These are phyloP conservation scores for Lycopodina hypogea DNA, from an alignment of 37 sponge, comb jelly and placozoan species.

Conservation along the genomic window DNA sequence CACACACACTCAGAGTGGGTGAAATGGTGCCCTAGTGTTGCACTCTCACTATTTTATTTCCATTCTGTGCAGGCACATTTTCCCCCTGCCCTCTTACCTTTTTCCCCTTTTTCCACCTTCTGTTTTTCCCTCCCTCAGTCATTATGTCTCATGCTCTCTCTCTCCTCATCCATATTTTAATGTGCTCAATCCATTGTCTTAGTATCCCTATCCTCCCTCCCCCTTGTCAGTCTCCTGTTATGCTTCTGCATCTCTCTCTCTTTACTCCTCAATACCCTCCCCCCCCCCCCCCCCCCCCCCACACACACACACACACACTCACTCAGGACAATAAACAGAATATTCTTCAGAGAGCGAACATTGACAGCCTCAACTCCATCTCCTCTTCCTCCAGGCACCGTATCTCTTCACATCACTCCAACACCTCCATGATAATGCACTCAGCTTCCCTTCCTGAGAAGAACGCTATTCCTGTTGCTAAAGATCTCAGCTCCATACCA, in stretches of 20 bases:
- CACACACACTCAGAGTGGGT: no score
- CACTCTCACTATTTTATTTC: no score
- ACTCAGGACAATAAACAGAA: no score
- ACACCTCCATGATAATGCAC: no score
- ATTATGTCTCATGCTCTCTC: neutral
- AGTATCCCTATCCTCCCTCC: neutral
- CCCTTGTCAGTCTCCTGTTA: neutral
- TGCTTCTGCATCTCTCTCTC: neutral
- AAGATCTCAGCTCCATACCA: no score
- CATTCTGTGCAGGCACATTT: no score
- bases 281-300: constrained; percentile 2
- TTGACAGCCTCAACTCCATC: no score
- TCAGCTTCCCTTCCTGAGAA: no score
- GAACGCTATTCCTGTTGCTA: neutral
- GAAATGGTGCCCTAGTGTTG: no score
- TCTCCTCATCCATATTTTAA: neutral
- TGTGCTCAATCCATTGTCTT: neutral
- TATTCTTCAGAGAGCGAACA: no score
- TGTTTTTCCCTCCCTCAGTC: neutral
- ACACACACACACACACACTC: neutral
- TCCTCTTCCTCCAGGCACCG: no score
- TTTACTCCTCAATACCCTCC: neutral
- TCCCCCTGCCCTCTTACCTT: neutral
- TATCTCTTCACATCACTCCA: no score
- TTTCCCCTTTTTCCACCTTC: neutral